Evolutionary conservation across 2,797 vertebrate genomes (phyloP), one percentile per base, ranked within the genome.

Genomic region (Buceros bicornis): DNA sequence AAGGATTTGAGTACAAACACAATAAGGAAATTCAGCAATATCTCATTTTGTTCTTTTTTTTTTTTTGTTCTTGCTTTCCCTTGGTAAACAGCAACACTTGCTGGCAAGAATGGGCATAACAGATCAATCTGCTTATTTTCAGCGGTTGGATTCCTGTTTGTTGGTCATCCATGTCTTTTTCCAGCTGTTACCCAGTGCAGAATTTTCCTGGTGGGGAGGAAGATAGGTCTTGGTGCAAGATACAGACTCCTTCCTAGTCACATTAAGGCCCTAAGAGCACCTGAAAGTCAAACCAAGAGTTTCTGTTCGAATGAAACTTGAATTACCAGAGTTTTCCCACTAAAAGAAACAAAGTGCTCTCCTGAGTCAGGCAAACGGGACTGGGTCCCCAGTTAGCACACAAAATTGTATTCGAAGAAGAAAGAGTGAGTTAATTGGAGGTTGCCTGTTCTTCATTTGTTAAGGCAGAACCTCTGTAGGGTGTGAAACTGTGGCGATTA

Each of bases 81-180:
- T 95, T 97, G 95, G 95, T 95, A 96, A 97, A 98, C 96, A 98
- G 98, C 98, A 98, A 90, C 98, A 93, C 98, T 97, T 94, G 78
- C 98, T 98, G 98, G 98, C 95, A 96, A 96, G 95, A 97, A 77
- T 65, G 83, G 97, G 98, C 97, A 98, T 93, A 95, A 94, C 98
- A 98, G 95, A 95, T 47, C 66, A 65, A 35, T 70, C 58, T 28
- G 42, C 60, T 94, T 73, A 40, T 93, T 95, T 90, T 87, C 65
- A 43, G 0, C 87, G 69, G 70, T 42, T 29, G 4, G 57, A 76
- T 84, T 85, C 2, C 1, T 22, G 25, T 84, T 71, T 65, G 37
- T 81, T 51, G 84, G 40, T 56, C 33, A 66, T 50, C 13, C 42
- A 42, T 29, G 70, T 64, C 48, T 87, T 84, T 82, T 82, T 71